Conservation (phyloP, 1,140 invertebrate species). For the Atta texana region DNA sequence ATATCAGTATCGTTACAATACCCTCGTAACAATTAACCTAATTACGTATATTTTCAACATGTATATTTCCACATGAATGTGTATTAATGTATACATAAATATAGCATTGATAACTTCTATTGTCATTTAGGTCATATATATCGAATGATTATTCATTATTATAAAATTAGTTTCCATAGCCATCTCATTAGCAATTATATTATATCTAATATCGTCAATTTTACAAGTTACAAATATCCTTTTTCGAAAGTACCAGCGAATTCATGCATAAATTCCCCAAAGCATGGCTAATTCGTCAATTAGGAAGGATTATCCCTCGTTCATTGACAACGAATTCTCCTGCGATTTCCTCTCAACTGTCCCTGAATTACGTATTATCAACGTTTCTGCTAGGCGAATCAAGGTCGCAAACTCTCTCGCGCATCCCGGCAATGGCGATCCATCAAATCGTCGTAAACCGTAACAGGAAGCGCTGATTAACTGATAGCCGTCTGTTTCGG, state of each 20-base stretch:
- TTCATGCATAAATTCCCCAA: background rate
- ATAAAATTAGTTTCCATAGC: background rate
- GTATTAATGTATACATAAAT: background rate
- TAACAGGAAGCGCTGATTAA: slow-evolving; percentile 62
- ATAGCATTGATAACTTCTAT: slow-evolving; percentile 5
- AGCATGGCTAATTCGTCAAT: background rate
- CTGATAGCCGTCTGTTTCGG: slow-evolving; percentile 63
- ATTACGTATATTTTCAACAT: background rate
- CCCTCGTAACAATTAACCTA: background rate
- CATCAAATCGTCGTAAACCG: slow-evolving; percentile 59
- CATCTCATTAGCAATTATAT: background rate
- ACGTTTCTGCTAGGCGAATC: slow-evolving; percentile 29
- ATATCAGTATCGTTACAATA: background rate
- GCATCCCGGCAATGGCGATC: slow-evolving; percentile 15
- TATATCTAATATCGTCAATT: background rate
- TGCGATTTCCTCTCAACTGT: background rate
- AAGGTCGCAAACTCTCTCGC: slow-evolving; percentile 50
- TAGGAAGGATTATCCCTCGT: background rate
- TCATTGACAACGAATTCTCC: slow-evolving; percentile 26
- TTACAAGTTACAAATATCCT: background rate
- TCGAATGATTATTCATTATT: background rate
- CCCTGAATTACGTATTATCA: slow-evolving; percentile 17
- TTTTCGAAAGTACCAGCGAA: background rate
- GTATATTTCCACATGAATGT: background rate
- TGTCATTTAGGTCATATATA: background rate